Conservation (phyloP, 2,888 invertebrate species). For the Dysmachus trigonus region DNA sequence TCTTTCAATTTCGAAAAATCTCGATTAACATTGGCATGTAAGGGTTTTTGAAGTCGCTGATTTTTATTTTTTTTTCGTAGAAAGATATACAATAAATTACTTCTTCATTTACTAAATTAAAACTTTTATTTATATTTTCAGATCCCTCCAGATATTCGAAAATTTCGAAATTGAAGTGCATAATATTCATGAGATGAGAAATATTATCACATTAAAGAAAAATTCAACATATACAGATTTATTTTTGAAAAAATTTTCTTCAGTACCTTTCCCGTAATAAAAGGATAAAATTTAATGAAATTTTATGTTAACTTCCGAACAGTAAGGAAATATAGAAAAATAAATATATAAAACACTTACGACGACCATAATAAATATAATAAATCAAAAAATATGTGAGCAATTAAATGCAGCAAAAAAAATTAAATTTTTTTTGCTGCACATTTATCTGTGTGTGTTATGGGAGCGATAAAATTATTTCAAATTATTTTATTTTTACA, state of each 20-base stretch:
- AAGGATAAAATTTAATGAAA: neutral
- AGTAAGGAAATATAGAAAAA: neutral
- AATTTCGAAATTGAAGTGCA: neutral
- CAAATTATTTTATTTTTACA: conserved; percentile 22
- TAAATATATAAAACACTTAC: neutral
- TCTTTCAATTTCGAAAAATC: no score
- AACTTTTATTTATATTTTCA: neutral
- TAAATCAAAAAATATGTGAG: neutral
- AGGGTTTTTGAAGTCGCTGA: no score
- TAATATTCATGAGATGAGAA: neutral
- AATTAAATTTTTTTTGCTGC: neutral
- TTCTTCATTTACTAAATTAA: neutral
- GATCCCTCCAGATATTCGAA: neutral
- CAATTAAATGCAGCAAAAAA: neutral
- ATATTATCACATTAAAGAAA: neutral
- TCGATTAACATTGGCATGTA: no score
- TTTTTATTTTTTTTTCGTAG: neutral
- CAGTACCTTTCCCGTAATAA: neutral
- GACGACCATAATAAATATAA: neutral
- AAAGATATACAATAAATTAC: no score
- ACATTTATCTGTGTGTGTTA: neutral
- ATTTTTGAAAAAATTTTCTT: neutral
- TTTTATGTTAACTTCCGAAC: neutral
- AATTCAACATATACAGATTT: neutral
- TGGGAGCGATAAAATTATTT: conserved; percentile 23